Conservation (phyloP, 1,140 invertebrate species). For the Proctacanthus coquilletti region DNA sequence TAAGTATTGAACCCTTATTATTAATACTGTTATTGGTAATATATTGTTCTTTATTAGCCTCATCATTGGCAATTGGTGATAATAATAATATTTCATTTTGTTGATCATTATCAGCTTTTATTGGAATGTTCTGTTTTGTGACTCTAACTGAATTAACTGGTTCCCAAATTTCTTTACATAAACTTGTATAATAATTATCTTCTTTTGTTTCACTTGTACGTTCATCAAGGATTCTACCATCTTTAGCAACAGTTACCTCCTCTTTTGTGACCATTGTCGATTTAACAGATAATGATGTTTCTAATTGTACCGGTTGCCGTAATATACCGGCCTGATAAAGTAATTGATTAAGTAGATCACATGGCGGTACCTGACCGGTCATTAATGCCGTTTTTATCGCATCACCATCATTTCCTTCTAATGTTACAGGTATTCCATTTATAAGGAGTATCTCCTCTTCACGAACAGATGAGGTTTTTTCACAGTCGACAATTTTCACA, state of each 20-base stretch:
- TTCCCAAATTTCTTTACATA: constrained; percentile 53
- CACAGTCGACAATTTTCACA: constrained; percentile 57
- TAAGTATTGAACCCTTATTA: too few relatives aligned
- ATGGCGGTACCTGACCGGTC: constrained; percentile 52
- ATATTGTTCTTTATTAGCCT: too few relatives aligned
- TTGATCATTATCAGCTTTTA: too few relatives aligned
- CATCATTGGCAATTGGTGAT: too few relatives aligned
- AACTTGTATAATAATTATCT: constrained; percentile 51
- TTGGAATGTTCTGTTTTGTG: too few relatives aligned
- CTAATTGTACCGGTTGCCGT: constrained; percentile 51
- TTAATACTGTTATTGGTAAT: too few relatives aligned
- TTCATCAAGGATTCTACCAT: constrained; percentile 54
- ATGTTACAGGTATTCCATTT: constrained; percentile 52
- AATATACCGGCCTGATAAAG: constrained; percentile 49
- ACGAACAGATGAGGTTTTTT: constrained; percentile 53
- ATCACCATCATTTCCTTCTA: constrained; percentile 49
- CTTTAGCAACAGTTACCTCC: constrained; percentile 51
- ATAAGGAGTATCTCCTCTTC: constrained; percentile 60
- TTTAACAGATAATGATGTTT: constrained; percentile 56
- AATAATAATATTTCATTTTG: too few relatives aligned
- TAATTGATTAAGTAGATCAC: constrained; percentile 55
- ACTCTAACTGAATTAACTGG: constrained; percentile 36
- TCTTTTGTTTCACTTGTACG: constrained; percentile 55
- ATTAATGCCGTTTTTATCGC: constrained; percentile 53
- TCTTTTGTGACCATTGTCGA: constrained; percentile 57